Evolutionary conservation across 2,888 invertebrate genomes (phyloP).

Genomic region (Cheiracanthium punctorium): DNA sequence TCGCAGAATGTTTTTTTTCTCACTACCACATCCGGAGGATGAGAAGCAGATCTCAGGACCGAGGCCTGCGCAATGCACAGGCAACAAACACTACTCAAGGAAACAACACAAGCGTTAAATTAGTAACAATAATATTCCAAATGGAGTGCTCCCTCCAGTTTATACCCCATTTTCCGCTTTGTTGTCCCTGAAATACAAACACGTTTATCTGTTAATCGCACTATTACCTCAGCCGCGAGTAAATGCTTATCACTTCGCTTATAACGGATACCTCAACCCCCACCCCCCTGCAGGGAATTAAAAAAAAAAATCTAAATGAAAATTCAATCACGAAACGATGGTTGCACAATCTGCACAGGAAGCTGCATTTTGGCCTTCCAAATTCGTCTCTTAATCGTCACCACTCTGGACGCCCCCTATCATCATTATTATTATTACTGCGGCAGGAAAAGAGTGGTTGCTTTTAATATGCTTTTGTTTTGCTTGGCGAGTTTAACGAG

Average conservation of each 20-base stretch:
- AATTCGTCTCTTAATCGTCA: constrained; percentile 49
- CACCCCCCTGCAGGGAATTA: neutral
- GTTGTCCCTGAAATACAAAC: neutral
- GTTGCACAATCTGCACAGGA: constrained; percentile 32
- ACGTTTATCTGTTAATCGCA: neutral
- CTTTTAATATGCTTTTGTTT: constrained; percentile 64
- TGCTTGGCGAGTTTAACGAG: constrained; percentile 44
- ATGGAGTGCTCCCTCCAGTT: neutral
- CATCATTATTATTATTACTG: constrained; percentile 61
- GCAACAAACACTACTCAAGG: too few relatives aligned
- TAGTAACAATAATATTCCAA: too few relatives aligned
- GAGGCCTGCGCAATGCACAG: too few relatives aligned
- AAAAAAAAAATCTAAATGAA: too few relatives aligned
- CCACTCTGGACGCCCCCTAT: constrained; percentile 53
- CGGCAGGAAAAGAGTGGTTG: constrained; percentile 11
- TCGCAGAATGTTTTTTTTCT: too few relatives aligned
- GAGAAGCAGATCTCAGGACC: too few relatives aligned
- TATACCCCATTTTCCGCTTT: neutral
- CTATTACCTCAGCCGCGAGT: neutral
- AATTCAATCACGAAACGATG: constrained; percentile 29
- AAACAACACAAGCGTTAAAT: too few relatives aligned
- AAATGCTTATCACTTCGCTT: neutral
- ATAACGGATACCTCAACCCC: neutral
- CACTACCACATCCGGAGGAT: too few relatives aligned
- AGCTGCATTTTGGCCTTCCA: constrained; percentile 38